A percentile compares a stretch with the other conserved stretches of the same genome.
These are phyloP conservation scores for Hoplodrina ambigua DNA, from an alignment of 2,888 invertebrate genomes.

Conservation along the genomic window DNA sequence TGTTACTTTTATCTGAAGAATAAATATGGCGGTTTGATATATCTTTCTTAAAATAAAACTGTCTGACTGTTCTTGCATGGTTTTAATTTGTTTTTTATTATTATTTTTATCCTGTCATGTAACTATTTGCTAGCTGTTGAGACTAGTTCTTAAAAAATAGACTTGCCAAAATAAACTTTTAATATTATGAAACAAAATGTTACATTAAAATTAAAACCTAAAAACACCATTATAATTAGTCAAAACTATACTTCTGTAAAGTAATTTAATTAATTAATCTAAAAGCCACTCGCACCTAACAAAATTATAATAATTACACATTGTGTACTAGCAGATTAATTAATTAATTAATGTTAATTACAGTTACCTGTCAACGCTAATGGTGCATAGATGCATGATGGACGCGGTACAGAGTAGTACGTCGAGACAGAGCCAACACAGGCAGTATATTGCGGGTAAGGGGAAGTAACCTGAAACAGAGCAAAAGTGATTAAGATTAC, in stretches of 20 bases:
- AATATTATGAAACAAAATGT: too few relatives aligned
- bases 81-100: too few relatives aligned
- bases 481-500: not conserved
- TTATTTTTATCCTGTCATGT: too few relatives aligned
- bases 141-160: too few relatives aligned
- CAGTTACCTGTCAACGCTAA: constrained; percentile 95
- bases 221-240: too few relatives aligned
- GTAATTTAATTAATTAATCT: not conserved
- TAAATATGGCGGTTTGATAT: too few relatives aligned
- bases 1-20: not conserved
- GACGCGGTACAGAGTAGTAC: constrained; percentile 99
- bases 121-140: too few relatives aligned
- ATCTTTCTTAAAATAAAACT: too few relatives aligned
- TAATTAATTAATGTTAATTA: not conserved
- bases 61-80: too few relatives aligned
- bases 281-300: constrained; percentile 3
- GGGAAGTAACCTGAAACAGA: constrained; percentile 94
- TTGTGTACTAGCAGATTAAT: not conserved
- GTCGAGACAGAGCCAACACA: constrained; percentile 98
- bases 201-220: too few relatives aligned
- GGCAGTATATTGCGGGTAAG: constrained; percentile 95
- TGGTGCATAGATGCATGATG: constrained; percentile 99
- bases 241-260: not conserved
- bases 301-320: not conserved
- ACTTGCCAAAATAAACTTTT: too few relatives aligned